Evolutionary conservation across 2,113 vertebrate genomes (phyloP), one percentile per base, ranked within the genome.

Genomic region (Campylomormyrus numenius): DNA sequence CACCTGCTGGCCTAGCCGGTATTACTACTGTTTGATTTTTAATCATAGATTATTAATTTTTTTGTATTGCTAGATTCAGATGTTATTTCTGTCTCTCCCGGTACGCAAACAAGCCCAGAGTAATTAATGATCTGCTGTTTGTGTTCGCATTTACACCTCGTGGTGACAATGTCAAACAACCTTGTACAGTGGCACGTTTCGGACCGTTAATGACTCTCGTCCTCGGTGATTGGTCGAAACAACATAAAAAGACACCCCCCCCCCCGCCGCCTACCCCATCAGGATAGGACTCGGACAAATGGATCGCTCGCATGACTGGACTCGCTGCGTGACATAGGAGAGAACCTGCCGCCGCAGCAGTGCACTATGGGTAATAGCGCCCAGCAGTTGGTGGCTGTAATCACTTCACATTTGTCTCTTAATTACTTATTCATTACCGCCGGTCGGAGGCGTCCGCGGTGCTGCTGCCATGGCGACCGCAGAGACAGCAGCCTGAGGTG

Each of bases 391-490:
- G 85, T 35, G 50, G 10, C 85, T 53, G 27, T 87, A 87, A 87
- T 87, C 85, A 56, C 85, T 87, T 87, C 85, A 52, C 85, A 87
- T 87, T 87, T 87, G 50, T 87, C 85, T 87, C 49, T 87, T 87
- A 87, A 87, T 87, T 87, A 87, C 85, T 87, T 87, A 87, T 87
- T 87, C 85, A 87, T 87, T 53, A 87, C 53, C 31, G n/a, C 50
- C 31, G 50, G 49, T 52, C 31, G 49, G 85, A 35, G 85, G 85
- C 11, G 50, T 87, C 50, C 50, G 27, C 17, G 4, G 49, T 56
- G 50, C 49, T 21, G 85, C 85, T 87, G 85, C 50, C 50, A 87
- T 87, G 85, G 50, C 6, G 85, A 87, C 49, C 7, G 31, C 17
- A n/a, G 31, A 15, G 85, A 87, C 49, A 27, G 85, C 17, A 50